These are phyloP conservation scores for Hippocampus mohnikei DNA, from an alignment of 2,113 vertebrate species.

Conservation along the genomic window DNA sequence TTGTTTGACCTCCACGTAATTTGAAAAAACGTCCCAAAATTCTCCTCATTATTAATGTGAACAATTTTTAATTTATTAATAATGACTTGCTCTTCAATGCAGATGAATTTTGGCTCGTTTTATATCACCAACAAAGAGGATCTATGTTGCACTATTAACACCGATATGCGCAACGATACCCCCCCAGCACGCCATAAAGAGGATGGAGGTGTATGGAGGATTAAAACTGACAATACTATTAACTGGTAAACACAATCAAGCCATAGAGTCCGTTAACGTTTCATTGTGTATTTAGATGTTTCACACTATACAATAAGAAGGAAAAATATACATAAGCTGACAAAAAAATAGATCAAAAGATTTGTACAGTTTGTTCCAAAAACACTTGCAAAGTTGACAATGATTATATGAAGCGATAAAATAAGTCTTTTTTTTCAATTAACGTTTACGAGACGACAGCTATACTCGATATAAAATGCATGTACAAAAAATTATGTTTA, in stretches of 20 bases:
- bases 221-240: conserved; percentile 10
- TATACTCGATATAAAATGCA: neutral
- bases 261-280: neutral
- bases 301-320: neutral
- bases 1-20: conserved; percentile 8
- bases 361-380: neutral
- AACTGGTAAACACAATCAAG: conserved; percentile 8
- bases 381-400: neutral
- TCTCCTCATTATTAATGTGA: accelerated
- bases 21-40: neutral
- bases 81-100: neutral
- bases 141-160: conserved; percentile 4
- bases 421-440: no score
- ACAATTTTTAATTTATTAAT: neutral
- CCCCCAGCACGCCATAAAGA: neutral
- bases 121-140: neutral
- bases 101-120: neutral
- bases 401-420: neutral
- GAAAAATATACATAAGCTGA: neutral
- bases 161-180: conserved; percentile 26
- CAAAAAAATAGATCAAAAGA: neutral
- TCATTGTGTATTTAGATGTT: neutral
- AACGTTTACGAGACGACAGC: neutral
- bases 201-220: conserved; percentile 14
- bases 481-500: no score